Evolutionary conservation across 2,113 vertebrate species (phyloP).

Genomic region (Datnioides undecimradiatus): DNA sequence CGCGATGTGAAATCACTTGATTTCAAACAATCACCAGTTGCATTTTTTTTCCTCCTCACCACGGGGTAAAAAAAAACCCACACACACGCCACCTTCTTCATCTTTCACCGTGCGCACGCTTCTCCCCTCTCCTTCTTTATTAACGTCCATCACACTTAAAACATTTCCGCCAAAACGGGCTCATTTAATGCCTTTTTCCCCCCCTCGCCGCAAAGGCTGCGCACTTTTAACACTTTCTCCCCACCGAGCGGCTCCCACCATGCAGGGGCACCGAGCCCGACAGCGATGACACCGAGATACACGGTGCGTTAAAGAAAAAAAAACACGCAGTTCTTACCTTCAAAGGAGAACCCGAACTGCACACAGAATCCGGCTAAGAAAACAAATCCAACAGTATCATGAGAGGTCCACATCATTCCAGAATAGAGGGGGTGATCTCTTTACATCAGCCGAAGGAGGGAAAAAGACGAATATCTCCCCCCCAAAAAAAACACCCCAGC

Average conservation of each 20-base stretch:
- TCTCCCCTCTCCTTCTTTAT: not conserved
- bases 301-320: not conserved
- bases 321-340: conserved; percentile 75
- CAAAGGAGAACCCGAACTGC: conserved; percentile 83
- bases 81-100: not conserved
- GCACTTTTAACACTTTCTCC: conserved; percentile 73
- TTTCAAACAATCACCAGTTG: conserved; percentile 73
- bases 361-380: conserved; percentile 83
- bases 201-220: conserved; percentile 36
- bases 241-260: conserved; percentile 6
- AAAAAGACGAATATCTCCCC: conserved; percentile 47
- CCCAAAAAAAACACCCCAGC: not conserved
- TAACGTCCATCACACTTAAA: not conserved
- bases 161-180: no score
- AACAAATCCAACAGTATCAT: conserved; percentile 85
- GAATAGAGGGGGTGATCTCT: conserved; percentile 38
- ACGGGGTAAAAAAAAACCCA: not conserved
- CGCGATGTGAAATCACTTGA: conserved; percentile 16
- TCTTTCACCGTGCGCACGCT: not conserved
- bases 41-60: conserved; percentile 35
- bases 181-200: no score
- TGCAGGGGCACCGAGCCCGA: conserved; percentile 38
- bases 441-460: conserved; percentile 64
- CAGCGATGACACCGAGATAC: not conserved
- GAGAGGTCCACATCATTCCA: conserved; percentile 86